Base-by-base conservation (phyloP, 2,888 invertebrate species). In the Conchocele bisecta region DNA sequence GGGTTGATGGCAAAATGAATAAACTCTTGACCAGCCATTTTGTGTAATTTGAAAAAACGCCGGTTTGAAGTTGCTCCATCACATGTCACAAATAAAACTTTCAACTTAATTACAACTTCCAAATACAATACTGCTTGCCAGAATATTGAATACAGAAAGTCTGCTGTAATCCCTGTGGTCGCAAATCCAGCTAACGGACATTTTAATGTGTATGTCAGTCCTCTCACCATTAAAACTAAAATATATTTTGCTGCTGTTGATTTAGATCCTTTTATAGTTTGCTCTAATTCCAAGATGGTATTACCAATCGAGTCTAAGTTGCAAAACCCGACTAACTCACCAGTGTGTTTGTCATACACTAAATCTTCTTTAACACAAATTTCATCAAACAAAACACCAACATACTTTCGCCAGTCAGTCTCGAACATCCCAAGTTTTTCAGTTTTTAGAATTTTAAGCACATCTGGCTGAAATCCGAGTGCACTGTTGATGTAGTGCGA, bases 381-480 rank as follows among this genome's bases (percentile, higher is more conserved):
- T 56, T 81, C 81, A 50, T 81, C 81, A 39, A 73, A 78, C 9
- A 80, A 22, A 11, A 81, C 3, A 24, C 78, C 69, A 35, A 72
- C 59, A 63, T 37, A 72, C n/a, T 20, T 26, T 20, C 39, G 46
- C 42, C 31, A 65, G 11, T 44, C 31, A 28, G 50, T 42, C 28
- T 51, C 20, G 20, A 61, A 44, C 65, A 60, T 56, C 4, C 41
- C 57, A 7, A 20, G 6, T 42, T 66, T 67, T 33, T 51, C 39
- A 26, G 69, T 59, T 26, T 64, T 28, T n/a, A 74, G 28, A 13
- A 63, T 17, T 35, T 70, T 46, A 3, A 66, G 28, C 0, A 68
- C 53, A 58, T 73, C 73, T 13, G 26, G 22, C 1, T 66, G 35
- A 20, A 65, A 59, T 2, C 71, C 71, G 3, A 65, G 33, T 1